These are phyloP conservation scores for Cylloceria caligata DNA, from an alignment of 2,888 invertebrate genomes.

Conservation along the genomic window DNA sequence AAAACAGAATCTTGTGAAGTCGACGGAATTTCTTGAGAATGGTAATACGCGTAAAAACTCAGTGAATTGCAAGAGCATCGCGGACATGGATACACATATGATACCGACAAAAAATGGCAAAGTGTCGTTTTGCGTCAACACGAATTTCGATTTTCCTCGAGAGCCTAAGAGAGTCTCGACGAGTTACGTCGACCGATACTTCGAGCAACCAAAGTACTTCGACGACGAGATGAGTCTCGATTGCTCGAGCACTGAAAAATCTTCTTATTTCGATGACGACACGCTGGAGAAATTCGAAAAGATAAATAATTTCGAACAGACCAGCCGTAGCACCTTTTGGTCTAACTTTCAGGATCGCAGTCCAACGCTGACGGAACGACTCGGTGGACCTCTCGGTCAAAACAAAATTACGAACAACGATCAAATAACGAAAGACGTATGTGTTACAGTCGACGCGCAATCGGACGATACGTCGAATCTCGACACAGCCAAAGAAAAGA, in stretches of 20 bases:
- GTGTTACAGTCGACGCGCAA: conserved; percentile 53
- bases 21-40: conserved; percentile 80
- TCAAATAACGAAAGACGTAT: conserved; percentile 55
- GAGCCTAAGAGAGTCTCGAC: conserved; percentile 81
- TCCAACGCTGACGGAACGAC: conserved; percentile 52
- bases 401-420: conserved; percentile 73
- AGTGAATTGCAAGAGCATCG: conserved; percentile 70
- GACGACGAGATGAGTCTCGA: conserved; percentile 75
- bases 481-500: conserved; percentile 61
- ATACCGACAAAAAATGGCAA: conserved; percentile 77
- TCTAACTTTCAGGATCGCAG: conserved; percentile 78
- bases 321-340: conserved; percentile 73
- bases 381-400: conserved; percentile 51
- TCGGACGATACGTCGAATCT: conserved; percentile 69
- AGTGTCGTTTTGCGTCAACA: conserved; percentile 72
- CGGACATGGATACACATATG: conserved; percentile 68
- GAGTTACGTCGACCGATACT: conserved; percentile 83
- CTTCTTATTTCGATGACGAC: conserved; percentile 72
- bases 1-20: conserved; percentile 80
- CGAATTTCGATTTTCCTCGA: conserved; percentile 75
- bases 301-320: conserved; percentile 78
- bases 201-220: conserved; percentile 81
- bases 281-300: conserved; percentile 74
- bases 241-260: conserved; percentile 68
- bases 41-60: conserved; percentile 71